A percentile compares a stretch with the other conserved stretches of the same genome.
Conservation (phyloP, 2,113 vertebrate species). For the Morone saxatilis region DNA sequence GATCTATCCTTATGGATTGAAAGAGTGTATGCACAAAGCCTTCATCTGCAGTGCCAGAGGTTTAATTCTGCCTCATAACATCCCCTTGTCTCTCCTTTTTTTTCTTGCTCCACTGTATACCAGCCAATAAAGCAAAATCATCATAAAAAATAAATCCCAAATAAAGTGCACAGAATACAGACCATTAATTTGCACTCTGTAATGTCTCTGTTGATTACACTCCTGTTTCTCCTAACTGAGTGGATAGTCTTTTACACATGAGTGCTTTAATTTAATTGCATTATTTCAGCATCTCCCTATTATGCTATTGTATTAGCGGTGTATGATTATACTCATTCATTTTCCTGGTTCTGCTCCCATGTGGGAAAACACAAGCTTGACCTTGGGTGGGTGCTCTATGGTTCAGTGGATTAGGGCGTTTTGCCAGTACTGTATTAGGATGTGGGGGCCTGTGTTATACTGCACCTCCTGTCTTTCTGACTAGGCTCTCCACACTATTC, state of each 20-base stretch:
- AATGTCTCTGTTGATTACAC: constrained; percentile 62
- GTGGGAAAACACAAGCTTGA: constrained; percentile 42
- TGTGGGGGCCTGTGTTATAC: neutral
- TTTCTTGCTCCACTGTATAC: neutral
- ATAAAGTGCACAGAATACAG: constrained; percentile 14
- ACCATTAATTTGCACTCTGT: constrained; percentile 39
- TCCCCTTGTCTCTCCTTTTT: constrained; percentile 14
- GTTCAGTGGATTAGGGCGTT: constrained; percentile 9
- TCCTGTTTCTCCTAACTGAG: constrained; percentile 37
- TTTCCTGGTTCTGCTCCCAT: constrained; percentile 24
- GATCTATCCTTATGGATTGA: neutral
- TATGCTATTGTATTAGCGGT: constrained; percentile 49
- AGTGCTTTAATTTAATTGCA: constrained; percentile 72
- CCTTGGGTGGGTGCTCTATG: constrained; percentile 43
- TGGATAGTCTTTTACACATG: constrained; percentile 67
- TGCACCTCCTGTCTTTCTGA: neutral
- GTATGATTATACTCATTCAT: constrained; percentile 50
- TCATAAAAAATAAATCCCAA: constrained; percentile 14
- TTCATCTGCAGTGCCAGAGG: neutral
- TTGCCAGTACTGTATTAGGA: neutral
- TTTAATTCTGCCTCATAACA: neutral
- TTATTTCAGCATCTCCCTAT: constrained; percentile 60
- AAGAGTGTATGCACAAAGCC: neutral
- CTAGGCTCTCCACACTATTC: no score
- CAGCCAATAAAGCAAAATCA: constrained; percentile 12